A percentile compares a stretch with the other conserved stretches of the same genome.
phyloP scores from a whole-genome alignment of 1,140 invertebrate genomes.

The Ruditapes philippinarum region DNA sequence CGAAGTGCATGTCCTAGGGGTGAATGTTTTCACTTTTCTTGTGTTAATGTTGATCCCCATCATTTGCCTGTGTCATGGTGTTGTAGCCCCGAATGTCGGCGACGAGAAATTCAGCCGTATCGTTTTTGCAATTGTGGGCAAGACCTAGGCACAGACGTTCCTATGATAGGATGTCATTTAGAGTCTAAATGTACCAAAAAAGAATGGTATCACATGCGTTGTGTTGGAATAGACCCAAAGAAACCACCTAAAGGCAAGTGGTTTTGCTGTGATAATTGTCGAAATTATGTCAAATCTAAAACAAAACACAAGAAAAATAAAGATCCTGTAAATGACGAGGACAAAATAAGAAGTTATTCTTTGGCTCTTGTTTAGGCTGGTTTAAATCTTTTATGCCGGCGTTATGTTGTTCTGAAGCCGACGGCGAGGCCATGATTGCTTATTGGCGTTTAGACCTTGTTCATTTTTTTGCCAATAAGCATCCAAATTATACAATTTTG shows the following conservation, averaged over 20 bases:
- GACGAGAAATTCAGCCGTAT: background rate
- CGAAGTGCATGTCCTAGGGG: conserved; percentile 25
- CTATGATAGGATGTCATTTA: background rate
- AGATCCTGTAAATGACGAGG: conserved; percentile 53
- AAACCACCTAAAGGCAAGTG: conserved; percentile 10
- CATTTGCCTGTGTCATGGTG: conserved; percentile 25
- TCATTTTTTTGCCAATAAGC: conserved; percentile 58
- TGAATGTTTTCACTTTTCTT: conserved; percentile 46
- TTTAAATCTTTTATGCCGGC: conserved; percentile 67
- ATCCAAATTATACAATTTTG: conserved; percentile 62
- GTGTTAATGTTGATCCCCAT: conserved; percentile 35
- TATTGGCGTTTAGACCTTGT: conserved; percentile 65
- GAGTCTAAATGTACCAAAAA: background rate
- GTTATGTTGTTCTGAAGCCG: conserved; percentile 69
- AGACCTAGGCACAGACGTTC: background rate
- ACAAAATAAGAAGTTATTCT: too few relatives aligned
- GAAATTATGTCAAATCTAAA: background rate
- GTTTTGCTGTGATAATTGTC: conserved; percentile 54
- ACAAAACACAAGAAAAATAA: background rate
- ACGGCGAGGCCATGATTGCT: conserved; percentile 68
- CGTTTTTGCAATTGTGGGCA: background rate
- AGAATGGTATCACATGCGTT: conserved; percentile 52
- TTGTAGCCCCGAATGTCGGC: conserved; percentile 29
- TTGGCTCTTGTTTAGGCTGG: conserved; percentile 62
- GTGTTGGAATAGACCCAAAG: background rate